phyloP scores from a whole-genome alignment of 2,113 vertebrate genomes.

The Microtus pennsylvanicus region DNA sequence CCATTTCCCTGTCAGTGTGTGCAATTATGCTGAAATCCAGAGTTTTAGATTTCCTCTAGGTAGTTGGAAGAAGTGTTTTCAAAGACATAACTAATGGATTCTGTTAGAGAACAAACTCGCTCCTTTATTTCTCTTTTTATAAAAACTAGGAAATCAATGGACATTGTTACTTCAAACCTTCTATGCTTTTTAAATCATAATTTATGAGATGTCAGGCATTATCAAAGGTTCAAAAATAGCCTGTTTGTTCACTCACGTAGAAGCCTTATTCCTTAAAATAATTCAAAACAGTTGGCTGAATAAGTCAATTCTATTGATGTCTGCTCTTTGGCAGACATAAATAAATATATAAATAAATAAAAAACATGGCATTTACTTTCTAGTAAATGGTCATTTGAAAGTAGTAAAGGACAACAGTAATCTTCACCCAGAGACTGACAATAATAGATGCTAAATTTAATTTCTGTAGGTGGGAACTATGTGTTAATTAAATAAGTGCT shows the following conservation, averaged over 20 bases:
- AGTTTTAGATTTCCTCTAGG: background rate
- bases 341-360: too few relatives aligned
- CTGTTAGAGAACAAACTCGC: background rate
- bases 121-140: background rate
- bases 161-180: conserved; percentile 35
- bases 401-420: conserved; percentile 28
- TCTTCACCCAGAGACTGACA: background rate
- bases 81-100: background rate
- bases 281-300: conserved; percentile 21
- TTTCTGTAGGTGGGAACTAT: conserved; percentile 25
- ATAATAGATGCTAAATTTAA: conserved; percentile 61
- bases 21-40: background rate
- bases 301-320: conserved; percentile 32
- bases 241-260: background rate
- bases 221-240: conserved; percentile 22
- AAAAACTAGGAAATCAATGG: background rate
- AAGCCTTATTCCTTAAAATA: conserved; percentile 43
- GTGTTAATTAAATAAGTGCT: conserved; percentile 14
- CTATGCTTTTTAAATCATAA: background rate
- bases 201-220: conserved; percentile 15
- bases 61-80: background rate
- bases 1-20: background rate
- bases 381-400: conserved; percentile 42
- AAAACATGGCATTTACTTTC: too few relatives aligned
- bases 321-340: conserved; percentile 37